Percentiles rank a stretch among this genome's conserved stretches.
phyloP scores from a whole-genome alignment of 1,140 invertebrate genomes.

The Macrotrachela quadricornifera region DNA sequence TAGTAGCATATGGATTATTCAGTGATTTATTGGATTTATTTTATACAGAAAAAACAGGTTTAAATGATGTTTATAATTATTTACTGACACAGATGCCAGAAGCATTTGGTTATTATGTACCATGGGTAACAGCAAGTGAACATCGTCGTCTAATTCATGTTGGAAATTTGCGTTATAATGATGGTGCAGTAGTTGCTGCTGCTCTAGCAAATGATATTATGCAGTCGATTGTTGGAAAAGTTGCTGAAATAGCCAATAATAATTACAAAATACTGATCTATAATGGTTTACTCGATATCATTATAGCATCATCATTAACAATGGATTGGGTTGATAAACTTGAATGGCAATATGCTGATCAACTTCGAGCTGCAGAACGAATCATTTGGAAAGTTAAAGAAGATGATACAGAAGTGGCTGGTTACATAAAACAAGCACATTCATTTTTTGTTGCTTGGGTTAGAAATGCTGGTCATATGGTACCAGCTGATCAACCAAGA shows the following conservation, averaged over 20 bases:
- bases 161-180: slow-evolving; percentile 47
- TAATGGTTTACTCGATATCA: slow-evolving; percentile 61
- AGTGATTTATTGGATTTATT: slow-evolving; percentile 46
- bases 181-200: slow-evolving; percentile 32
- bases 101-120: slow-evolving; percentile 24
- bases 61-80: slow-evolving; percentile 56
- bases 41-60: slow-evolving; percentile 56
- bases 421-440: slow-evolving; percentile 47
- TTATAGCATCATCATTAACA: slow-evolving; percentile 54
- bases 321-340: slow-evolving; percentile 44
- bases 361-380: slow-evolving; percentile 42
- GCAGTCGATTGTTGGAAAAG: slow-evolving; percentile 11
- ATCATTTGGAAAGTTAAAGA: slow-evolving; percentile 42
- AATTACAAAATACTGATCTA: slow-evolving; percentile 33
- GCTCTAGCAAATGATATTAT: slow-evolving; percentile 55
- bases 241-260: neutral
- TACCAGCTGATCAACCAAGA: slow-evolving; percentile 54
- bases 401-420: slow-evolving; percentile 43
- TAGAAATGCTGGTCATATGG: slow-evolving; percentile 50
- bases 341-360: slow-evolving; percentile 41
- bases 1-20: slow-evolving; percentile 24
- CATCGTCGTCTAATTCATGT: slow-evolving; percentile 42
- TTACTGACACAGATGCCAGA: slow-evolving; percentile 37
- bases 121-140: slow-evolving; percentile 27
- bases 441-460: slow-evolving; percentile 24